A percentile compares a stretch with the other conserved stretches of the same genome.
These are phyloP conservation scores for Scrobipalpa costella DNA, from an alignment of 2,888 invertebrate genomes.

Conservation along the genomic window DNA sequence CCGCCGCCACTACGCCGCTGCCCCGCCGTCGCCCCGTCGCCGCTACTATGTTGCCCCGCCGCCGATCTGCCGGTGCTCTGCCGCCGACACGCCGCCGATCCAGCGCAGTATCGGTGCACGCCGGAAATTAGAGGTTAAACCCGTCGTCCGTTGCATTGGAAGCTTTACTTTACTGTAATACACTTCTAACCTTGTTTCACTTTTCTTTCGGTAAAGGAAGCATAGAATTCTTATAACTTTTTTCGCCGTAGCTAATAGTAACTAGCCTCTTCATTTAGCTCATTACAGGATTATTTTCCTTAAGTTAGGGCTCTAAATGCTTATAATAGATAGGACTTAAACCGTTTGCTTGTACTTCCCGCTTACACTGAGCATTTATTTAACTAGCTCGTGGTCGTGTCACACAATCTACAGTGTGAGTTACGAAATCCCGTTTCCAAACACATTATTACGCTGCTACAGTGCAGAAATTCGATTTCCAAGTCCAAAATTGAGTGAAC, in stretches of 20 bases:
- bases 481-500: background rate
- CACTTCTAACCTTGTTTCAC: background rate
- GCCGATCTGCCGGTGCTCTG: background rate
- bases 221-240: background rate
- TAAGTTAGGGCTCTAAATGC: too few species aligned
- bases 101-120: conserved; percentile 25
- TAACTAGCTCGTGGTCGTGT: background rate
- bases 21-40: conserved; percentile 18
- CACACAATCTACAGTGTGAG: background rate
- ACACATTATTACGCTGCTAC: background rate
- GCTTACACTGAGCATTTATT: background rate
- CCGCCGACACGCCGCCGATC: conserved; percentile 4
- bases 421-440: too few species aligned
- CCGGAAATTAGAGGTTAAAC: conserved; percentile 36
- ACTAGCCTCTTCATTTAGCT: too few species aligned
- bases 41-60: conserved; percentile 14
- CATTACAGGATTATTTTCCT: too few species aligned
- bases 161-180: background rate
- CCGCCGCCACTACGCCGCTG: conserved; percentile 1
- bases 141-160: conserved; percentile 10
- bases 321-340: background rate
- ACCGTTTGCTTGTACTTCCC: background rate
- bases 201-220: background rate
- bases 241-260: background rate
- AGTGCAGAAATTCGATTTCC: background rate